phyloP scores from a whole-genome alignment of 2,797 vertebrate species.

The Ibycter americanus region DNA sequence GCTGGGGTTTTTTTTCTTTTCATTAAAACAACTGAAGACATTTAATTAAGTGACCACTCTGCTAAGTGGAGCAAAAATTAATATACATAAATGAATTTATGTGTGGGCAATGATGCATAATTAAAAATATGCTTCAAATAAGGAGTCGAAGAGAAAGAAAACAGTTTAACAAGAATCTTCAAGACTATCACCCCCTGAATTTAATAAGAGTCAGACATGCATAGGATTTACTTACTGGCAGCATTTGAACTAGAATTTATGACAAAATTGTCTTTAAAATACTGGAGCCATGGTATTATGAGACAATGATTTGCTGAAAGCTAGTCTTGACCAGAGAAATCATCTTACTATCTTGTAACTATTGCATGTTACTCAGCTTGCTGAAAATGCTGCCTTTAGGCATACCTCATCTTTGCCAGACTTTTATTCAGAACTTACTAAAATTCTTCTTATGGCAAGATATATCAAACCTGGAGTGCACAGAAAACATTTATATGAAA shows the following conservation, averaged over 20 bases:
- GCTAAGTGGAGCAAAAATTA: slow-evolving; percentile 81
- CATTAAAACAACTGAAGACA: slow-evolving; percentile 82
- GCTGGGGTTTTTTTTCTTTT: slow-evolving; percentile 45
- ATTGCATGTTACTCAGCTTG: not conserved
- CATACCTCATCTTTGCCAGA: not conserved
- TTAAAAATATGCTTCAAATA: slow-evolving; percentile 74
- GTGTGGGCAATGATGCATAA: slow-evolving; percentile 74
- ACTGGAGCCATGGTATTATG: not conserved
- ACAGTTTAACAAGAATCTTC: slow-evolving; percentile 64
- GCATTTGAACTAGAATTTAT: not conserved
- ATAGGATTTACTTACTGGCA: not conserved
- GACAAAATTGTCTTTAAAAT: not conserved
- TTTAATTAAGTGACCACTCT: slow-evolving; percentile 84
- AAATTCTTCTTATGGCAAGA: not conserved
- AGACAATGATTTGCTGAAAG: not conserved
- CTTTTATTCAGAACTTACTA: not conserved
- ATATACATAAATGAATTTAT: slow-evolving; percentile 80
- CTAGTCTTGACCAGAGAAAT: not conserved
- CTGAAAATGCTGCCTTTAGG: not conserved
- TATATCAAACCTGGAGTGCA: not conserved
- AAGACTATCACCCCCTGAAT: slow-evolving; percentile 28
- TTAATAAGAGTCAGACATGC: not conserved
- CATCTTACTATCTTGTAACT: not conserved
- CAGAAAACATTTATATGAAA: not conserved
- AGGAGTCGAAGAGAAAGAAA: slow-evolving; percentile 64